Evolutionary conservation across 1,140 invertebrate species (phyloP).

Genomic region (Bombus consobrinus): DNA sequence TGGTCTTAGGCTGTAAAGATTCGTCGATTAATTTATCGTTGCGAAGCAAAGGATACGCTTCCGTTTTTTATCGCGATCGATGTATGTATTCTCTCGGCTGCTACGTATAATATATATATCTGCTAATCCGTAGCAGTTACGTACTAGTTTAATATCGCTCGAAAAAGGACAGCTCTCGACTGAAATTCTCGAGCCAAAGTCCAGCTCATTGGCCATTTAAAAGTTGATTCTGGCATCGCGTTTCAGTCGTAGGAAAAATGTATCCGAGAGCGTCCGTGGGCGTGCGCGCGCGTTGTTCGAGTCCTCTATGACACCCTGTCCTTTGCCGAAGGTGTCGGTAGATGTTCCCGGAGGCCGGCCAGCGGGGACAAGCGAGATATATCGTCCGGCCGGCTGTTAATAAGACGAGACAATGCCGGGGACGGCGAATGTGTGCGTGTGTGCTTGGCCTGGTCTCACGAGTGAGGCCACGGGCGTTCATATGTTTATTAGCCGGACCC

Average conservation of each 20-base stretch:
- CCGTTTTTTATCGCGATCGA: too few species aligned
- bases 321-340: conserved; percentile 68
- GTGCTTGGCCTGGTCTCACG: conserved; percentile 57
- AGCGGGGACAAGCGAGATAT: conserved; percentile 72
- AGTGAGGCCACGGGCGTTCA: conserved; percentile 75
- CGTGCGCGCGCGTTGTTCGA: conserved; percentile 46
- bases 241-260: conserved; percentile 27
- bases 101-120: too few species aligned
- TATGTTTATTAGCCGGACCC: conserved; percentile 83
- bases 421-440: conserved; percentile 44
- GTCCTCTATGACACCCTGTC: conserved; percentile 64
- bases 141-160: too few species aligned
- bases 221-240: not conserved
- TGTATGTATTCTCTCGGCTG: too few species aligned
- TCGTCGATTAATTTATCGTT: too few species aligned
- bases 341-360: conserved; percentile 45
- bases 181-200: too few species aligned
- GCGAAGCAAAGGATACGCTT: too few species aligned
- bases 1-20: too few species aligned
- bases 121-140: too few species aligned
- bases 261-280: conserved; percentile 48
- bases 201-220: not conserved
- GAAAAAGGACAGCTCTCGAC: too few species aligned
- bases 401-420: conserved; percentile 79
- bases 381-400: conserved; percentile 77